Evolutionary conservation across 2,888 invertebrate species (phyloP).

Genomic region (Drosophila siamana): DNA sequence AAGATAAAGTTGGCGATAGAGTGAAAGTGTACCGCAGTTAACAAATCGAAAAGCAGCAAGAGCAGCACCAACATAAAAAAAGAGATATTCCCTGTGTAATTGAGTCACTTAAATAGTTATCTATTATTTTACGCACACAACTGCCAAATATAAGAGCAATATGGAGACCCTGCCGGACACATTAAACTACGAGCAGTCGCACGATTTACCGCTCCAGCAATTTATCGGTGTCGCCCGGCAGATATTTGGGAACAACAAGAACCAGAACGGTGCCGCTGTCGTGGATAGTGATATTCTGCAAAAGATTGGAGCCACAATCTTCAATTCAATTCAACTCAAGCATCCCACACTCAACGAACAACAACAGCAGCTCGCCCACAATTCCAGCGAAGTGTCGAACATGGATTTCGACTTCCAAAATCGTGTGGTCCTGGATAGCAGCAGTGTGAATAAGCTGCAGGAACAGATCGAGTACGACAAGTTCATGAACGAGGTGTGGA

Average conservation of each 20-base stretch:
- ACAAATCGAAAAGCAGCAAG: slow-evolving; percentile 3
- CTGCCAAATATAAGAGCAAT: slow-evolving; percentile 41
- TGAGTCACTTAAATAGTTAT: slow-evolving; percentile 10
- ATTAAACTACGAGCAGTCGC: slow-evolving; percentile 83
- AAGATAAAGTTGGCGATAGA: slow-evolving; percentile 42
- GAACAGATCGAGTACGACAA: slow-evolving; percentile 87
- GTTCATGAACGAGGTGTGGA: slow-evolving; percentile 88
- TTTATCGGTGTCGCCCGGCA: slow-evolving; percentile 77
- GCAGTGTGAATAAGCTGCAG: slow-evolving; percentile 80
- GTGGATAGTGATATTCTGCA: slow-evolving; percentile 80
- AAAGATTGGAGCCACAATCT: slow-evolving; percentile 81
- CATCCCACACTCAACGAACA: slow-evolving; percentile 58
- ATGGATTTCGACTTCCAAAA: slow-evolving; percentile 78
- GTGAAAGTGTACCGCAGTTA: slow-evolving; percentile 68
- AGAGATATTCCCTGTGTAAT: slow-evolving; percentile 37
- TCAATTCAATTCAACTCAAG: slow-evolving; percentile 80
- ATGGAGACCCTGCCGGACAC: slow-evolving; percentile 83
- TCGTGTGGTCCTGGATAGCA: slow-evolving; percentile 81
- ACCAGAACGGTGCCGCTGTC: slow-evolving; percentile 68
- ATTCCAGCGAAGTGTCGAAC: slow-evolving; percentile 44
- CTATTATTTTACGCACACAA: slow-evolving; percentile 1
- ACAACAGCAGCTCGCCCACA: slow-evolving; percentile 19
- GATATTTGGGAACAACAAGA: slow-evolving; percentile 74
- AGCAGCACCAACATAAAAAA: slow-evolving; percentile 6
- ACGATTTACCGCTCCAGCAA: slow-evolving; percentile 83